Percentiles rank a stretch among this genome's conserved stretches.
These are phyloP conservation scores for Lucilia cuprina DNA, from an alignment of 1,140 invertebrate genomes.

Conservation along the genomic window DNA sequence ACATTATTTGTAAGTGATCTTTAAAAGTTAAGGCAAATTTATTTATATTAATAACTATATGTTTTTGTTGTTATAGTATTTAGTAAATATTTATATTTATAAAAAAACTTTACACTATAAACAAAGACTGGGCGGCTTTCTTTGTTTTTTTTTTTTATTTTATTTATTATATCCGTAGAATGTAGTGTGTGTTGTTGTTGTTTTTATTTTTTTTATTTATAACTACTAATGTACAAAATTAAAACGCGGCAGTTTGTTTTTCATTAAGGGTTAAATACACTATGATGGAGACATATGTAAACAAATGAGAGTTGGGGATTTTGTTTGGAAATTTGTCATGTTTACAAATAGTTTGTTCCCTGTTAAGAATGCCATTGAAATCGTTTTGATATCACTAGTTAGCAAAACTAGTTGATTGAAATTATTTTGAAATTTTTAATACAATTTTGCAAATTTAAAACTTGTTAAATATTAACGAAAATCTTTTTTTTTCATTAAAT, in stretches of 20 bases:
- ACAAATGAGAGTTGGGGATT: too few species aligned
- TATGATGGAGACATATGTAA: too few species aligned
- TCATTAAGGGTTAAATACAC: neutral
- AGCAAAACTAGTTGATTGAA: too few species aligned
- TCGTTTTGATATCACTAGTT: too few species aligned
- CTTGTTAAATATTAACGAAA: too few species aligned
- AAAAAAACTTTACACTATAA: neutral
- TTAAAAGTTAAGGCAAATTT: constrained; percentile 34
- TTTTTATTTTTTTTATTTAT: neutral
- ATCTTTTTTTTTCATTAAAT: too few species aligned
- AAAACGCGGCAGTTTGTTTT: constrained; percentile 1
- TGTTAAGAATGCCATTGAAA: too few species aligned
- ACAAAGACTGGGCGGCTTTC: constrained; percentile 32
- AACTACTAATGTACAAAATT: constrained; percentile 15
- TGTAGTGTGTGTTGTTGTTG: neutral
- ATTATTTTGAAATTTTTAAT: too few species aligned
- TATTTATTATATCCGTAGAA: neutral
- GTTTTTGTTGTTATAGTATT: neutral
- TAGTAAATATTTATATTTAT: neutral
- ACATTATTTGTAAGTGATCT: constrained; percentile 8
- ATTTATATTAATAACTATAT: neutral
- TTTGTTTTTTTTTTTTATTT: constrained; percentile 29
- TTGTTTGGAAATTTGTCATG: too few species aligned
- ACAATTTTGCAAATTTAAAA: too few species aligned
- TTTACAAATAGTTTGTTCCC: too few species aligned